These are phyloP conservation scores for Drosophila arizonae DNA, from an alignment of 1,140 invertebrate species.

Conservation along the genomic window DNA sequence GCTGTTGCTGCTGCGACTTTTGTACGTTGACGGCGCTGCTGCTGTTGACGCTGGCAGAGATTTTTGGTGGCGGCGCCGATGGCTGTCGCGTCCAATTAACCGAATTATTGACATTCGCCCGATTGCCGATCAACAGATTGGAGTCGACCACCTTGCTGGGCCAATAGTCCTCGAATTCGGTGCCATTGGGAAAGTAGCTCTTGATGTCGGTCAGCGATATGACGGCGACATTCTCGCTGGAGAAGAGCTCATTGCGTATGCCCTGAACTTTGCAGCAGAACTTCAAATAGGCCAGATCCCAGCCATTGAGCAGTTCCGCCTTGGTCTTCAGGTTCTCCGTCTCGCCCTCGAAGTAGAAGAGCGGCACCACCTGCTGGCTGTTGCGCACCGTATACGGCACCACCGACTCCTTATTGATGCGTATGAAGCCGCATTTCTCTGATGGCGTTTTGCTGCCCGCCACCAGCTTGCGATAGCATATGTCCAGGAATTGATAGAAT, in stretches of 20 bases:
- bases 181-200: constrained; percentile 94
- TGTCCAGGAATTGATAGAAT: constrained; percentile 95
- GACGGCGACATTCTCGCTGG: constrained; percentile 93
- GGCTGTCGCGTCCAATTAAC: constrained; percentile 87
- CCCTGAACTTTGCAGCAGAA: constrained; percentile 97
- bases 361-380: constrained; percentile 92
- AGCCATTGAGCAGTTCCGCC: constrained; percentile 92
- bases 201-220: constrained; percentile 95
- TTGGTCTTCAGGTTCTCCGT: constrained; percentile 94
- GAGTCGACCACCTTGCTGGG: constrained; percentile 92
- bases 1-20: constrained; percentile 82
- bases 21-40: constrained; percentile 41
- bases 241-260: constrained; percentile 94
- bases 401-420: constrained; percentile 96
- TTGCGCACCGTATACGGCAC: constrained; percentile 95
- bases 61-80: constrained; percentile 82
- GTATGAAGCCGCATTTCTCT: constrained; percentile 95
- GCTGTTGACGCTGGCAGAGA: constrained; percentile 21
- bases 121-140: constrained; percentile 87
- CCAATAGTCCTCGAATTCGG: constrained; percentile 95
- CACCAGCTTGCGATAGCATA: constrained; percentile 92
- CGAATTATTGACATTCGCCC: constrained; percentile 84
- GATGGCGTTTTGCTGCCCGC: constrained; percentile 86
- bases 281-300: constrained; percentile 96
- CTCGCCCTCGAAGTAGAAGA: constrained; percentile 97